phyloP scores from a whole-genome alignment of 2,888 invertebrate species.

The Nephrotoma guestfalica region DNA sequence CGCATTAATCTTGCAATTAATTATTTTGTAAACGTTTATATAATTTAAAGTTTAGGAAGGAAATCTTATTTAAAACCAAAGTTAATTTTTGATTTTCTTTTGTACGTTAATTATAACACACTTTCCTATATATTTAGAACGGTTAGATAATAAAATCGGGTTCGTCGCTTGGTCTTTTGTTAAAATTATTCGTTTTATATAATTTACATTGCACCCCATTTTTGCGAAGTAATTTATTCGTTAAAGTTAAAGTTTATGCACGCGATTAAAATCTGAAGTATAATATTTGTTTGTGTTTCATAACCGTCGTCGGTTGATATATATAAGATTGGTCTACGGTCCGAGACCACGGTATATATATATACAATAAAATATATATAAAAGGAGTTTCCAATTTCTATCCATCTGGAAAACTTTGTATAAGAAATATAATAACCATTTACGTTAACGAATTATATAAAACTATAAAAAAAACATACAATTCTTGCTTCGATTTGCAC shows the following conservation, averaged over 20 bases:
- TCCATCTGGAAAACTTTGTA: not conserved
- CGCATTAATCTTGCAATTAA: not conserved
- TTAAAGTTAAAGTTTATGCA: not conserved
- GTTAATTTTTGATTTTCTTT: not conserved
- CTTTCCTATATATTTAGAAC: not conserved
- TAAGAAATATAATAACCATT: not conserved
- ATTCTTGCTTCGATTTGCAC: not conserved
- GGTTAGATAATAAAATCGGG: not conserved
- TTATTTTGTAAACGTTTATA: not conserved
- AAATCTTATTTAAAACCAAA: not conserved
- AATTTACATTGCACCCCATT: not conserved
- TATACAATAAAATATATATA: not conserved
- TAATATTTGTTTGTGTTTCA: not conserved
- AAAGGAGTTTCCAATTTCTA: not conserved
- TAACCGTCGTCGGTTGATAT: not conserved
- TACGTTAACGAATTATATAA: not conserved
- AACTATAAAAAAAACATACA: not conserved
- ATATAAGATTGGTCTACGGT: not conserved
- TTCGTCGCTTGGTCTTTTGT: not conserved
- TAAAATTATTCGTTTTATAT: not conserved
- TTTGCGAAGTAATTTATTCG: not conserved
- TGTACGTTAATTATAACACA: not conserved
- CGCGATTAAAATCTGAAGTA: not conserved
- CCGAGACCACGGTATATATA: not conserved
- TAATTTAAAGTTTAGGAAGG: not conserved